A percentile compares a stretch with the other conserved stretches of the same genome.
phyloP scores from a whole-genome alignment of 2,888 invertebrate species.

The Gortyna flavago region DNA sequence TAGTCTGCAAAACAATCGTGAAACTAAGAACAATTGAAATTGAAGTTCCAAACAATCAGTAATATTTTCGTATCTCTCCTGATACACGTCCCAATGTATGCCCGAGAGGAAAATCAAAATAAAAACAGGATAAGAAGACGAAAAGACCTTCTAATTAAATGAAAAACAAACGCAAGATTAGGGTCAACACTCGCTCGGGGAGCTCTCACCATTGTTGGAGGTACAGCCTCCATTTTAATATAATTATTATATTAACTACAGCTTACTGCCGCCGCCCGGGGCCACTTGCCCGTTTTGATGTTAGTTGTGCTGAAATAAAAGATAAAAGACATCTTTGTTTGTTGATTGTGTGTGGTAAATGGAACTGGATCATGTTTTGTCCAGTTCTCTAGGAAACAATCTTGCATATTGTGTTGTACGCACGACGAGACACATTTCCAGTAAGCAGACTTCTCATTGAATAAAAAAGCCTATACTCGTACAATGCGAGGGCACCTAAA shows the following conservation, averaged over 20 bases:
- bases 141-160: slow-evolving; percentile 82
- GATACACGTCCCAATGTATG: slow-evolving; percentile 65
- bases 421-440: not conserved
- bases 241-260: slow-evolving; percentile 69
- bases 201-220: slow-evolving; percentile 72
- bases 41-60: not conserved
- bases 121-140: slow-evolving; percentile 79
- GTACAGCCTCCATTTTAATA: slow-evolving; percentile 75
- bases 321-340: slow-evolving; percentile 49
- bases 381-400: not conserved
- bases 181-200: slow-evolving; percentile 77
- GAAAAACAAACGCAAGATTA: slow-evolving; percentile 83
- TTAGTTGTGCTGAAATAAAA: slow-evolving; percentile 57
- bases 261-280: slow-evolving; percentile 49
- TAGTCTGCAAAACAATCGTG: not conserved
- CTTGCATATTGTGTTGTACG: not conserved
- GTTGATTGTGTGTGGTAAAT: slow-evolving; percentile 16
- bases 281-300: slow-evolving; percentile 55
- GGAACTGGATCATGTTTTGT: slow-evolving; percentile 6
- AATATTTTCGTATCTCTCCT: not conserved
- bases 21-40: slow-evolving; percentile 1
- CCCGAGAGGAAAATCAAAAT: slow-evolving; percentile 72
- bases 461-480: not conserved
- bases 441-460: not conserved
- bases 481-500: not conserved